Evolutionary conservation across 2,797 vertebrate genomes (phyloP).

Genomic region (Molossus molossus): DNA sequence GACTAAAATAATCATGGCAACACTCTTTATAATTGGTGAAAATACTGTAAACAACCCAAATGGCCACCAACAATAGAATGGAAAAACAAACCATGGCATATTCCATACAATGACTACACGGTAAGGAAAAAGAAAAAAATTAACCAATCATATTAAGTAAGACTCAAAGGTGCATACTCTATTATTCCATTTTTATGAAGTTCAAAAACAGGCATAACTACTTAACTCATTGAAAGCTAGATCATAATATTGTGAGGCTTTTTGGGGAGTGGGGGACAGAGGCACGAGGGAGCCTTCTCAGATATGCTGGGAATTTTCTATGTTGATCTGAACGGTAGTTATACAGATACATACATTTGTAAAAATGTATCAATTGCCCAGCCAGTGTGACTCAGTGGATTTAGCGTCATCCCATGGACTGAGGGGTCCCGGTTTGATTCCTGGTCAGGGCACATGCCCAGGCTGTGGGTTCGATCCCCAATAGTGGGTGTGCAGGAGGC

Average conservation of each 20-base stretch:
- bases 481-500: no score
- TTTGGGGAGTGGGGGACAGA: no score
- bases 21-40: background rate
- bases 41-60: background rate
- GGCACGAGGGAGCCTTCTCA: background rate
- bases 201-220: background rate
- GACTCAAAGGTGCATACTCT: background rate
- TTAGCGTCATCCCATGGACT: no score
- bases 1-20: background rate
- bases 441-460: no score
- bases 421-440: no score
- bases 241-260: background rate
- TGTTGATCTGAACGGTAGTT: constrained; percentile 24
- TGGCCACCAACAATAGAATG: background rate
- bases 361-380: background rate
- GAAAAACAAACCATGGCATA: background rate
- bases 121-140: constrained; percentile 28
- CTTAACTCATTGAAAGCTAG: background rate
- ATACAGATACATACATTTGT: background rate
- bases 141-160: constrained; percentile 1
- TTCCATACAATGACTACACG: background rate
- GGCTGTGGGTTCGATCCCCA: no score
- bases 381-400: no score
- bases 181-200: background rate
- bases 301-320: constrained; percentile 21